phyloP scores from a whole-genome alignment of 2,113 vertebrate species.

The Cavia aperea region DNA sequence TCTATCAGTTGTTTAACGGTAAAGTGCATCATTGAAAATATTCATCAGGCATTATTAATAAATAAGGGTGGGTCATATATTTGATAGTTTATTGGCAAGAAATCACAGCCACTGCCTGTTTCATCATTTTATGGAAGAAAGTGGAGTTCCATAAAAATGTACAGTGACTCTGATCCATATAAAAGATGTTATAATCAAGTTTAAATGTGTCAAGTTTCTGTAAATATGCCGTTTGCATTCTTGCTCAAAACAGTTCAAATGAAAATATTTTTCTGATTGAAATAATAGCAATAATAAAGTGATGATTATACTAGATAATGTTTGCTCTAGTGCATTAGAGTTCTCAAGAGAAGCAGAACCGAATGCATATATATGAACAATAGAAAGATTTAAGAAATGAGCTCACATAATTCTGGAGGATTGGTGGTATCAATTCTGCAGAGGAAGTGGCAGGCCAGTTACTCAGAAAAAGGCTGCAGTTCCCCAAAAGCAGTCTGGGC shows the following conservation, averaged over 20 bases:
- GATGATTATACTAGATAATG: not conserved
- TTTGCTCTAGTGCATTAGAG: not conserved
- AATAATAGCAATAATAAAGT: not conserved
- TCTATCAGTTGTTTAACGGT: not conserved
- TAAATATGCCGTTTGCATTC: not conserved
- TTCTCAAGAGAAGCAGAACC: not conserved
- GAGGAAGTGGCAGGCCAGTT: not conserved
- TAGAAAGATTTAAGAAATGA: not conserved
- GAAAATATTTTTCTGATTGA: slow-evolving; percentile 22
- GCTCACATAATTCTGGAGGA: not conserved
- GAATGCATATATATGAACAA: not conserved
- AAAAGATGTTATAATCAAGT: not conserved
- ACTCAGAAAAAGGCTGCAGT: not conserved
- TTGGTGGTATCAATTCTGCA: not conserved
- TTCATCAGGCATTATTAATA: not conserved
- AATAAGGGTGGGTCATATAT: not conserved
- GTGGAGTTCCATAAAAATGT: not conserved
- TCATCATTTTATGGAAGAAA: not conserved
- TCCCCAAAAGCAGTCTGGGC: not conserved
- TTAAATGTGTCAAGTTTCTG: not conserved
- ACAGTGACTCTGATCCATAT: not conserved
- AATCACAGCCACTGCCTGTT: not conserved
- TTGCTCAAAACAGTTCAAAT: slow-evolving; percentile 1
- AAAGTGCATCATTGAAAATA: not conserved
- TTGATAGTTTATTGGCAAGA: not conserved